Conservation (phyloP, 2,888 invertebrate species). For the Andricus curvator region DNA sequence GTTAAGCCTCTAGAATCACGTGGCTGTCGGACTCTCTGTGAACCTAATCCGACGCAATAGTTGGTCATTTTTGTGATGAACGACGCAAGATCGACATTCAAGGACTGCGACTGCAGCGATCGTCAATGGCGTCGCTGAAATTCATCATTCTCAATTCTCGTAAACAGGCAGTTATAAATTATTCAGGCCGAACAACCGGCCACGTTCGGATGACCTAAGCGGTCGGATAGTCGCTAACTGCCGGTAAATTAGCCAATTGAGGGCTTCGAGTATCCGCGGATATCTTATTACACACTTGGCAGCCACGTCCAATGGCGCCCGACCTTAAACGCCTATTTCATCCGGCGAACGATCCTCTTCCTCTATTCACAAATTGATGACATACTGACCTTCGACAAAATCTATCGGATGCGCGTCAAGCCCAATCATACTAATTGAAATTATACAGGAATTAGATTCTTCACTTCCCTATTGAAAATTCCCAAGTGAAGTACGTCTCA, state of each 20-base stretch:
- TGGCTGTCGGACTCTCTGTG: background rate
- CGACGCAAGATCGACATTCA: constrained; percentile 12
- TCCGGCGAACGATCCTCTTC: constrained; percentile 66
- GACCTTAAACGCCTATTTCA: constrained; percentile 64
- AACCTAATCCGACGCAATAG: background rate
- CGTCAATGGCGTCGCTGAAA: constrained; percentile 66
- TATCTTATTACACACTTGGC: constrained; percentile 78
- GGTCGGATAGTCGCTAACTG: constrained; percentile 77
- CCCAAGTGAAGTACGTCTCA: too few species aligned
- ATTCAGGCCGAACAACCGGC: constrained; percentile 77
- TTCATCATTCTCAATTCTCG: constrained; percentile 79
- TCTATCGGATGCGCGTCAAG: constrained; percentile 56
- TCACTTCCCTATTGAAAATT: too few species aligned
- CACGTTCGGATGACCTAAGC: constrained; percentile 77
- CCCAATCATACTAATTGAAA: background rate
- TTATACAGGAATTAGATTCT: constrained; percentile 23
- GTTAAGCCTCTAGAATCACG: background rate
- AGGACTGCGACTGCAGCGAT: constrained; percentile 25
- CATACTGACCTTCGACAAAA: constrained; percentile 58
- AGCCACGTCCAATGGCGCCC: constrained; percentile 71
- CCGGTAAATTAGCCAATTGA: constrained; percentile 78
- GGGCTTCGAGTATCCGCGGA: constrained; percentile 79
- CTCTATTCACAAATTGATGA: constrained; percentile 59
- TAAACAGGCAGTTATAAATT: constrained; percentile 79
- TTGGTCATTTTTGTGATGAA: constrained; percentile 2